Evolutionary conservation across 2,888 invertebrate species (phyloP).

Genomic region (Noctua janthe): DNA sequence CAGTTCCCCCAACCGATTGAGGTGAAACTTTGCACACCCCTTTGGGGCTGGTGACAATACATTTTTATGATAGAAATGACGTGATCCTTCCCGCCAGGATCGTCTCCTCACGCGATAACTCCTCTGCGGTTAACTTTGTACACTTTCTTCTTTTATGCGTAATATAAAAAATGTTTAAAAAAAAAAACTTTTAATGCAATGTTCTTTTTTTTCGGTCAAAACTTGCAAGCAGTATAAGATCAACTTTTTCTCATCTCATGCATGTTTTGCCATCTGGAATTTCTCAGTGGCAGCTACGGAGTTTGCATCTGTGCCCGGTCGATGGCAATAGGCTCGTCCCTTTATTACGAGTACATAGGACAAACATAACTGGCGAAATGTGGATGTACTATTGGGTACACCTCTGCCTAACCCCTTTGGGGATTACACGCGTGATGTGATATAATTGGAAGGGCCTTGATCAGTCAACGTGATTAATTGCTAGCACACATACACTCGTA

Average conservation of each 20-base stretch:
- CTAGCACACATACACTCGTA: neutral
- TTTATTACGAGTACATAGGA: neutral
- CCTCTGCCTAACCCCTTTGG: neutral
- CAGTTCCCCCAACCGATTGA: neutral
- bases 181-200: too few species aligned
- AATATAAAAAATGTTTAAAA: too few species aligned
- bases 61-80: neutral
- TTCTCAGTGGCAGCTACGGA: neutral
- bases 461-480: constrained; percentile 11
- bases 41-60: neutral
- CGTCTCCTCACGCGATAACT: neutral
- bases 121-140: neutral
- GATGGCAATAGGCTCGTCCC: neutral
- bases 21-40: neutral
- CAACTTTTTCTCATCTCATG: too few species aligned
- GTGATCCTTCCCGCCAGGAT: neutral
- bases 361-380: neutral
- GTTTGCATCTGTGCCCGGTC: neutral
- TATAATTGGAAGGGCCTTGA: neutral
- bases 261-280: neutral
- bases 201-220: too few species aligned
- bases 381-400: neutral
- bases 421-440: neutral
- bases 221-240: too few species aligned
- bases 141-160: too few species aligned